Conservation (phyloP, 2,888 invertebrate genomes). For the Miltochrista miniata region DNA sequence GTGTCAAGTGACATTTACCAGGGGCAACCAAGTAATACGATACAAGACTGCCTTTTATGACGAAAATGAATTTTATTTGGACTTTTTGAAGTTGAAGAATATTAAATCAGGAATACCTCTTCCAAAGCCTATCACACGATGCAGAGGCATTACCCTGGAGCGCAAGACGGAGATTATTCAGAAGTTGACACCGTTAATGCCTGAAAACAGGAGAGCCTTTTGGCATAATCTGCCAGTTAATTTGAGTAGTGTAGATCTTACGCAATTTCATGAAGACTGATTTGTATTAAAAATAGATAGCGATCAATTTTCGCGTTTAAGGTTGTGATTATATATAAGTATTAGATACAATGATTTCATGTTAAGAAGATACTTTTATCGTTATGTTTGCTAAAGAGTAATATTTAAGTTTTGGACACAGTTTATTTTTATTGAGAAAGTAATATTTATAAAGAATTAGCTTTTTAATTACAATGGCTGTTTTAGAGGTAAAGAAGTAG, state of each 20-base stretch:
- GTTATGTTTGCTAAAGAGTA: background rate
- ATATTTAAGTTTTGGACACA: background rate
- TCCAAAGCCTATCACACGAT: conserved; percentile 5
- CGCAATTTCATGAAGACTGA: conserved; percentile 5
- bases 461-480: background rate
- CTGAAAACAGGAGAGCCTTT: conserved; percentile 8
- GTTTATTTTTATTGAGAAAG: background rate
- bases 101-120: conserved; percentile 5
- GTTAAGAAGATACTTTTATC: background rate
- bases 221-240: conserved; percentile 7
- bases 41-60: background rate
- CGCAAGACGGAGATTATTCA: conserved; percentile 1
- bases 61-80: background rate
- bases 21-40: conserved; percentile 1
- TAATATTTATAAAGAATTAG: background rate
- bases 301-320: background rate
- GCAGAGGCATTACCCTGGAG: conserved; percentile 6
- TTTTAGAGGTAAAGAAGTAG: conserved; percentile 1
- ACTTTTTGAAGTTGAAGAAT: conserved; percentile 6
- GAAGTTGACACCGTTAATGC: conserved; percentile 7
- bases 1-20: conserved; percentile 4
- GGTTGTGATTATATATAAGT: background rate
- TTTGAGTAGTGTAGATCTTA: conserved; percentile 5
- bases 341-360: background rate
- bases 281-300: background rate